Evolutionary conservation across 2,888 invertebrate genomes (phyloP), one percentile per base, ranked within the genome.

Genomic region (Lasioglossum pauxillum): DNA sequence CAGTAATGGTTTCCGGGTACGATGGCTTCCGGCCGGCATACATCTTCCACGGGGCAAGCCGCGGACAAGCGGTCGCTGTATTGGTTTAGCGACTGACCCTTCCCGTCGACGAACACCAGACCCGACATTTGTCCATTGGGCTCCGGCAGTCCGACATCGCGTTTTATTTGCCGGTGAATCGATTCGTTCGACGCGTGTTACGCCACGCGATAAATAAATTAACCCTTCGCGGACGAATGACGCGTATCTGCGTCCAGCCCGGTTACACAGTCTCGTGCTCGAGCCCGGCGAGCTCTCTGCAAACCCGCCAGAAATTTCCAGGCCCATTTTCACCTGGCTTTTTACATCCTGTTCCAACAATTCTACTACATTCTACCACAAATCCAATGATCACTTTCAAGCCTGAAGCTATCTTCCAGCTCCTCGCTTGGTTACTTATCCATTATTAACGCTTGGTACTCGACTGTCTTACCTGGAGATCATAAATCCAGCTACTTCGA

Each of bases 1-100:
- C 92, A 92, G 91, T 94, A 94, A 95, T 94, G 93, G 93, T 92
- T 95, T 95, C 95, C 95, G 95, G 95, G 93, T 93, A 92, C 91
- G 93, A 92, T 93, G 92, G 89, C 93, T 95, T 95, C 95, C 95
- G 95, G 93, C 93, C 92, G 89, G 92, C 92, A 94, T 95, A 93
- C 94, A 93, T 95, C 95, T 95, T 94, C 91, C 91, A 91, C 91
- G 90, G 88, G 75, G 35, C 90, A 80, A 83, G 85, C 87, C 88
- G 88, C 90, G 87, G 88, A 86, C 90, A 84, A 83, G 91, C 78
- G 85, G 75, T 85, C 78, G 44, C 86, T 83, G 88, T 85, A 88
- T 89, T 85, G 86, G 85, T 88, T 88, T 88, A 89, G 88, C 88
- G 85, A 86, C 83, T 91, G 92, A 93, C 93, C 93, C 92, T 90